Evolutionary conservation across 2,113 vertebrate species (phyloP).

Genomic region (Pachycephala philippinensis): DNA sequence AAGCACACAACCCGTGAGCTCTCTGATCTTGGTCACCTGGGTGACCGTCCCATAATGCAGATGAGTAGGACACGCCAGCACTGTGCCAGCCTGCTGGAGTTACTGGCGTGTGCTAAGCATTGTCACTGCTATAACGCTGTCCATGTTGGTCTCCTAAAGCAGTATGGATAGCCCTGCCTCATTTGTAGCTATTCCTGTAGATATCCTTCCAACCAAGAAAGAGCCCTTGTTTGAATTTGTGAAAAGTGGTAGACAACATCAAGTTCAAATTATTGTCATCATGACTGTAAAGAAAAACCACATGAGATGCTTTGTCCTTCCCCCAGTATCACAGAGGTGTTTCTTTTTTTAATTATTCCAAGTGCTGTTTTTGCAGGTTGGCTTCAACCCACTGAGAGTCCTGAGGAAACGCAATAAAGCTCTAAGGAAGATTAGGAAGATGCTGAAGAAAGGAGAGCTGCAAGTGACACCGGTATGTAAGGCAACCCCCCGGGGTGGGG

Average conservation of each 20-base stretch:
- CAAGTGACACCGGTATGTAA: constrained; percentile 79
- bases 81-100: neutral
- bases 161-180: neutral
- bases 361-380: constrained; percentile 75
- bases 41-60: neutral
- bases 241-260: neutral
- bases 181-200: neutral
- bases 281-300: neutral
- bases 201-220: neutral
- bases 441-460: constrained; percentile 82
- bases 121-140: neutral
- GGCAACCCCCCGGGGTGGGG: rapidly evolving
- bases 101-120: neutral
- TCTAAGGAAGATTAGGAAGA: constrained; percentile 83
- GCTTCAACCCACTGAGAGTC: constrained; percentile 86
- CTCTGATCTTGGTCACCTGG: neutral
- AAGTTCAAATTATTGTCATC: neutral
- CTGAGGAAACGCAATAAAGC: constrained; percentile 94
- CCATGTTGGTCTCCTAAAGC: neutral
- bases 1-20: neutral
- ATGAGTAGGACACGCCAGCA: neutral
- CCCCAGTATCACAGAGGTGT: neutral
- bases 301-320: neutral
- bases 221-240: neutral
- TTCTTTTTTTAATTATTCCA: neutral